phyloP scores from a whole-genome alignment of 2,888 invertebrate genomes.

The Cephus runcator region DNA sequence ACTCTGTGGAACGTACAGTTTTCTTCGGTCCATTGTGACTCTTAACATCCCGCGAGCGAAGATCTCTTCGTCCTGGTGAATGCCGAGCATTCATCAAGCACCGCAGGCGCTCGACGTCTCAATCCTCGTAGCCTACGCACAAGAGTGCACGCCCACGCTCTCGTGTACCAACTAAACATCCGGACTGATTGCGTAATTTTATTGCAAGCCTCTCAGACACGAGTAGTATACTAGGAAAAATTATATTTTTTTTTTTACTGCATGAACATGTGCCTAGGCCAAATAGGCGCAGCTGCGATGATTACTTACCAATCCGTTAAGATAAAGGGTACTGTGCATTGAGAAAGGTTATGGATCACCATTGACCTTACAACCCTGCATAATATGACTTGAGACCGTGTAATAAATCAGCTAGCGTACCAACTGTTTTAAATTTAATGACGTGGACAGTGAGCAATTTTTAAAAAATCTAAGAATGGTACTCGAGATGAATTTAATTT shows the following conservation, averaged over 20 bases:
- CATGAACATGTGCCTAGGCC: not conserved
- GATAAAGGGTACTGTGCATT: not conserved
- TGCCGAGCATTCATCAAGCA: slow-evolving; percentile 62
- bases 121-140: slow-evolving; percentile 60
- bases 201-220: slow-evolving; percentile 12
- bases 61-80: slow-evolving; percentile 59
- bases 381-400: not conserved
- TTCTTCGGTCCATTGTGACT: not conserved
- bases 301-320: not conserved
- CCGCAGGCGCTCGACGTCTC: slow-evolving; percentile 64
- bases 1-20: not conserved
- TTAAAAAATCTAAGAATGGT: no score
- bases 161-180: slow-evolving; percentile 39
- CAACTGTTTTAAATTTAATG: not conserved
- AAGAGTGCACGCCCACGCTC: slow-evolving; percentile 47
- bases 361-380: not conserved
- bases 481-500: no score
- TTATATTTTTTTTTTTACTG: not conserved
- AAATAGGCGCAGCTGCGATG: not conserved
- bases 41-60: slow-evolving; percentile 34
- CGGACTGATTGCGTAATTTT: slow-evolving; percentile 28
- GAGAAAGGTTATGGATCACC: not conserved
- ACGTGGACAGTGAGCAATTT: no score
- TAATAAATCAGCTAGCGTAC: not conserved
- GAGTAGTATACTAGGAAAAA: not conserved